Evolutionary conservation across 1,140 invertebrate species (phyloP).

Genomic region (Procambarus clarkii): DNA sequence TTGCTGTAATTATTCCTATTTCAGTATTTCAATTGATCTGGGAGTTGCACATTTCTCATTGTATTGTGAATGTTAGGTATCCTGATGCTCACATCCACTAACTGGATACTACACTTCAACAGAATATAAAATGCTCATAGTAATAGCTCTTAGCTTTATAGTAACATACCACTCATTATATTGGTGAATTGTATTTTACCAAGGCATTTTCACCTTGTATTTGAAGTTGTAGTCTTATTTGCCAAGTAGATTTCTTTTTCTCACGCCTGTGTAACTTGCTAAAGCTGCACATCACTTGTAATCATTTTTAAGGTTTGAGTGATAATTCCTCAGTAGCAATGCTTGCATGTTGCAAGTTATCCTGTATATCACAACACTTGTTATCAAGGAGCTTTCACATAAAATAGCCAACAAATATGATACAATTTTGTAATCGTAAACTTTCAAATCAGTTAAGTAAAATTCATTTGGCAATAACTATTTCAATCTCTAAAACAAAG

Average conservation of each 20-base stretch:
- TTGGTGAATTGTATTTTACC: not conserved
- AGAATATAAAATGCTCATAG: not conserved
- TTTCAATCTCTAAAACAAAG: no score
- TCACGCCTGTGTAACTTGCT: not conserved
- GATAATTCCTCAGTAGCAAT: not conserved
- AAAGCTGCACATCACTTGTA: not conserved
- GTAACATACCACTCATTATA: not conserved
- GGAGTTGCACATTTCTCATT: not conserved
- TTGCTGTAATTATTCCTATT: not conserved
- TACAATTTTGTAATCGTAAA: not conserved
- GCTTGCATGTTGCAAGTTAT: not conserved
- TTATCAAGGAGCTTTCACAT: not conserved
- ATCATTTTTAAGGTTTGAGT: not conserved
- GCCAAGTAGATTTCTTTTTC: not conserved
- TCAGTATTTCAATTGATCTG: not conserved
- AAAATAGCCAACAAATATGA: not conserved
- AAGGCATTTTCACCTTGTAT: conserved; percentile 1
- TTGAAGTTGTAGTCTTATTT: not conserved
- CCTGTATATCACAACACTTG: not conserved
- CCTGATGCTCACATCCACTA: not conserved
- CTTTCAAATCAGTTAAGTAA: not conserved
- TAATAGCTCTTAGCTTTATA: conserved; percentile 4
- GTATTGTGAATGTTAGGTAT: not conserved
- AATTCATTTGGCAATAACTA: not conserved
- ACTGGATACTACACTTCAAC: not conserved